Conservation (phyloP, 2,113 vertebrate species). For the Uropsilus gracilis region DNA sequence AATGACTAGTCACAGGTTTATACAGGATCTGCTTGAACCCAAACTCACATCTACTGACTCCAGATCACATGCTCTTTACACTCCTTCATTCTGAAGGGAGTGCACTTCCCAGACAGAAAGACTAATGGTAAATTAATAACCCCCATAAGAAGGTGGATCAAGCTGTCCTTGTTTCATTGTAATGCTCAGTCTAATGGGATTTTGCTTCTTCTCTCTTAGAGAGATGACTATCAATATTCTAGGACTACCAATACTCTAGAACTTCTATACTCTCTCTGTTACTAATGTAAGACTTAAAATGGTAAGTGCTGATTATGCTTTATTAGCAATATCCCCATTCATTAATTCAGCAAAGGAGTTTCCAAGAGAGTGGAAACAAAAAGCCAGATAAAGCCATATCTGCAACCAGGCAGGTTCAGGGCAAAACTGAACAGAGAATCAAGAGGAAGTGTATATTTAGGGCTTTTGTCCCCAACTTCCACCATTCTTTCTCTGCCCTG, state of each 20-base stretch:
- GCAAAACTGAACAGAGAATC: not conserved
- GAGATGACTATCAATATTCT: not conserved
- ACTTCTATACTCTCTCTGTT: not conserved
- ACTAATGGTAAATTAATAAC: not conserved
- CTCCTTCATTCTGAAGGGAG: not conserved
- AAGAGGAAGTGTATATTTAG: not conserved
- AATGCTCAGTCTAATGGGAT: not conserved
- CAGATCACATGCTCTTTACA: not conserved
- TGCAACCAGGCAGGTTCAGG: not conserved
- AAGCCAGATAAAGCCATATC: not conserved
- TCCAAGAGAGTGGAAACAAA: not conserved
- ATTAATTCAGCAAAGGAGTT: not conserved
- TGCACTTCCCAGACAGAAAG: not conserved
- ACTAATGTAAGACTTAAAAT: not conserved
- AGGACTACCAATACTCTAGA: not conserved
- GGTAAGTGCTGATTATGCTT: not conserved
- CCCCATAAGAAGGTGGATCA: not conserved
- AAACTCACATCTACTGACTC: not conserved
- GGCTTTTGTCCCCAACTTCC: not conserved
- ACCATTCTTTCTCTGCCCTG: not conserved
- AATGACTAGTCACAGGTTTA: not conserved
- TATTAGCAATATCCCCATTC: not conserved
- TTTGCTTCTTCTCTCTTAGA: not conserved
- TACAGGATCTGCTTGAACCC: not conserved
- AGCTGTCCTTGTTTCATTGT: not conserved